phyloP scores from a whole-genome alignment of 2,113 vertebrate genomes.

The Ictalurus punctatus region DNA sequence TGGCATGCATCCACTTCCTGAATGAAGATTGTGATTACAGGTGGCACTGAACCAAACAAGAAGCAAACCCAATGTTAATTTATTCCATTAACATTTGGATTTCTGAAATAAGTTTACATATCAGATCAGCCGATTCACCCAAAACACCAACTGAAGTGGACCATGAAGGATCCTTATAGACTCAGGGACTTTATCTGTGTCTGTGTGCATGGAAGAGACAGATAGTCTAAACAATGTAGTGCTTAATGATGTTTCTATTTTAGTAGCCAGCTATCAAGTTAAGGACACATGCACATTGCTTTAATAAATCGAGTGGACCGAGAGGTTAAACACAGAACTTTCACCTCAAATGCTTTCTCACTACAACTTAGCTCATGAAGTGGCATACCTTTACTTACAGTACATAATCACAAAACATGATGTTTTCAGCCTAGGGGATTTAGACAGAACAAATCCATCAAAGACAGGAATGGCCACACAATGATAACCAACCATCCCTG shows the following conservation, averaged over 20 bases:
- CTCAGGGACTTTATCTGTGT: background rate
- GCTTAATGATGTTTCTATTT: constrained; percentile 20
- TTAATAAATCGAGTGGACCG: background rate
- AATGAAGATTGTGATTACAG: constrained; percentile 3
- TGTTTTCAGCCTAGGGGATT: background rate
- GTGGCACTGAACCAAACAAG: background rate
- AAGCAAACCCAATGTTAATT: background rate
- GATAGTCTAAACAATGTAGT: constrained; percentile 19
- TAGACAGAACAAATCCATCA: background rate
- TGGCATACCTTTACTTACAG: background rate
- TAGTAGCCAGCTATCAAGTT: background rate
- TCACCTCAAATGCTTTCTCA: constrained; percentile 16
- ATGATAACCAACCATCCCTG: background rate
- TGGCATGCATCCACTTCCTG: constrained; percentile 11
- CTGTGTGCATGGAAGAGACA: background rate
- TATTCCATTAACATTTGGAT: constrained; percentile 3
- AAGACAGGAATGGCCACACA: background rate
- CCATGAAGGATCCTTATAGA: background rate
- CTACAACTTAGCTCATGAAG: background rate
- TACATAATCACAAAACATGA: background rate
- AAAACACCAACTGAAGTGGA: background rate
- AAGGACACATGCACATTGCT: background rate
- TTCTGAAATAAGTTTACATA: background rate
- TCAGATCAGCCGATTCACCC: background rate
- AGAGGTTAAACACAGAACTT: background rate